These are phyloP conservation scores for Enteromius trimaculatus DNA, from an alignment of 2,797 vertebrate genomes.

Conservation along the genomic window DNA sequence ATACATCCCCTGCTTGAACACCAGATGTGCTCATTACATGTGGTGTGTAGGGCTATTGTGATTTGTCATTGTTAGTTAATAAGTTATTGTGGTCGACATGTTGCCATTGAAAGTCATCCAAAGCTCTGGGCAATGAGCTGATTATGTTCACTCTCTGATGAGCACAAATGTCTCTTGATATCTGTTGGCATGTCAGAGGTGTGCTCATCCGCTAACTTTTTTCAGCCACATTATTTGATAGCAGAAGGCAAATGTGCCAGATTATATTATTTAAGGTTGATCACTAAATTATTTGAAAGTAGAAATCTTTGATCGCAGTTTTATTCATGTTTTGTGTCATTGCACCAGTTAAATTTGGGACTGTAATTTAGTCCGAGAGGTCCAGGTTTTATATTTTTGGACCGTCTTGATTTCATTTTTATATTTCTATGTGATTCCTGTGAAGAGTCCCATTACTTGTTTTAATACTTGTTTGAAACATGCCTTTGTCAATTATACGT, in stretches of 20 bases:
- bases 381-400: neutral
- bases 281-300: neutral
- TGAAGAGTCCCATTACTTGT: neutral
- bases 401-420: neutral
- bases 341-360: neutral
- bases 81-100: neutral
- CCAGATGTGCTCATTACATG: slow-evolving; percentile 30
- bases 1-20: slow-evolving; percentile 2
- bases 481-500: neutral
- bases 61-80: slow-evolving; percentile 15
- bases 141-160: neutral
- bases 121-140: slow-evolving; percentile 16
- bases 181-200: neutral
- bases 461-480: neutral
- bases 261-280: neutral
- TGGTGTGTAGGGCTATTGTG: neutral
- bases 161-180: slow-evolving; percentile 14
- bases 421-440: neutral
- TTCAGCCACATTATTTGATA: neutral
- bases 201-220: neutral
- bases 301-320: neutral
- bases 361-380: neutral
- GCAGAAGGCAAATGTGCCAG: neutral
- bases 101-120: slow-evolving; percentile 18
- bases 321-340: neutral